Evolutionary conservation across 2,888 invertebrate species (phyloP), one percentile per base, ranked within the genome.

Genomic region (Drosophila incognita): DNA sequence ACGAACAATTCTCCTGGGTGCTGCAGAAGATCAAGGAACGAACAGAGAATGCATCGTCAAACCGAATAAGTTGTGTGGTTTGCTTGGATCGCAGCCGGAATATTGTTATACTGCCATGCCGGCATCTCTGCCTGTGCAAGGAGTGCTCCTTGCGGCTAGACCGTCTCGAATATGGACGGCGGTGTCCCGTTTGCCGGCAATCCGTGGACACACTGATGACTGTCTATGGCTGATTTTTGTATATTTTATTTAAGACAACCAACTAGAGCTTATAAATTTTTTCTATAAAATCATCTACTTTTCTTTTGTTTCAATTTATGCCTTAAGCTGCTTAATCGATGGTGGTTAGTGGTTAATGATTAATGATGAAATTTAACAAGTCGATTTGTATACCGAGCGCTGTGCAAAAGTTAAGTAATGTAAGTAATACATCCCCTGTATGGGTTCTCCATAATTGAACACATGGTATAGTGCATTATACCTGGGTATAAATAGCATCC

Each of bases 41-140:
- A 1, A 11, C 29, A n/a, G 48, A 15, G 1, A 27, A 21, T 35
- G 18, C 6, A 11, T 24, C 36, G 8, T 4, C 2, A 6, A 49
- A 52, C 13, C 57, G 38, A 10, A 18, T 35, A 4, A 18, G 18
- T 18, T 85, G 85, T 64, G 88, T 85, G 4, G 70, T 85, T 10
- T 85, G 85, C 59, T 8, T 80, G 46, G 80, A 77, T 7, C 77
- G 73, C 4, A 69, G 29, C 11, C 61, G 66, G 5, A 87, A 66
- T 27, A 72, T 89, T 13, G 85, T 85, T 2, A 33, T 85, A 2
- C 59, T 85, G 7, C 85, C 85, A 0, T 85, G 85, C 4, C 77
- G 89, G 0, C 85, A 85, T 33, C 65, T 89, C 0, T 89, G 89
- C 24, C 35, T 85, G 51, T 85, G 85, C 70, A 69, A 57, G 42